Evolutionary conservation across 2,797 vertebrate genomes (phyloP).

Genomic region (Melanotaenia nigrans): DNA sequence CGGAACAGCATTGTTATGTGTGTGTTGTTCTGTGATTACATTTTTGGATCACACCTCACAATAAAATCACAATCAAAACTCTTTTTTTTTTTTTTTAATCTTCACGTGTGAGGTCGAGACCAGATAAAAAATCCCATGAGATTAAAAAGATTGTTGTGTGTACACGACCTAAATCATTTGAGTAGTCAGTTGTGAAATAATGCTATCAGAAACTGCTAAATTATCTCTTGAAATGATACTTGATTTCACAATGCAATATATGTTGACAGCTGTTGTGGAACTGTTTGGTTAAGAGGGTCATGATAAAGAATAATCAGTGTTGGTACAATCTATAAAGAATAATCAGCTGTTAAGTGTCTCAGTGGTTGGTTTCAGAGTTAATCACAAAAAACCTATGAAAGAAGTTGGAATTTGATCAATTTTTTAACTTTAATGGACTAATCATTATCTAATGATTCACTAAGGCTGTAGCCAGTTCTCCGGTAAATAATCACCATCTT

Average conservation of each 20-base stretch:
- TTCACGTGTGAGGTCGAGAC: no score
- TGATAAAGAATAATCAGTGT: background rate
- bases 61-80: no score
- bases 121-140: no score
- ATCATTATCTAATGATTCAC: background rate
- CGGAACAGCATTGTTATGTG: no score
- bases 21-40: no score
- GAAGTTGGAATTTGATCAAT: background rate
- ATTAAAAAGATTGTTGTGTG: no score
- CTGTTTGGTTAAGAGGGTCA: background rate
- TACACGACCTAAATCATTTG: background rate
- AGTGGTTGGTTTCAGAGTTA: background rate
- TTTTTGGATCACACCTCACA: no score
- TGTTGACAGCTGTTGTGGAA: background rate
- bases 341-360: background rate
- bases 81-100: no score
- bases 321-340: background rate
- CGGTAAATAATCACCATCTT: background rate
- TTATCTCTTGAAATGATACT: background rate
- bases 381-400: background rate
- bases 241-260: background rate
- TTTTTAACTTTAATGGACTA: background rate
- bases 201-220: background rate
- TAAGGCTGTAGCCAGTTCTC: no score
- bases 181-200: background rate